phyloP scores from a whole-genome alignment of 2,113 vertebrate genomes.

The Pristiophorus japonicus region DNA sequence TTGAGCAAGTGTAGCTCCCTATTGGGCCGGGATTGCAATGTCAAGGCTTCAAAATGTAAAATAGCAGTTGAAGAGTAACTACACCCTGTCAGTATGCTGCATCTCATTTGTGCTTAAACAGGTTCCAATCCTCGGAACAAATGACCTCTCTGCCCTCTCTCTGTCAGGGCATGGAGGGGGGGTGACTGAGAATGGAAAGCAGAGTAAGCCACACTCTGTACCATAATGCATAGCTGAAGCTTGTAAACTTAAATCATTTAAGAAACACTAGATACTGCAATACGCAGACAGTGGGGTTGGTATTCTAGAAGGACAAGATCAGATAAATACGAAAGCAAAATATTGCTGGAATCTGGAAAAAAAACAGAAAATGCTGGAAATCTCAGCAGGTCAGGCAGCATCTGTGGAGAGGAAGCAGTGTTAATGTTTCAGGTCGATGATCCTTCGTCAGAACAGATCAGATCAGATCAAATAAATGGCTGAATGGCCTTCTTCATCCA shows the following conservation, averaged over 20 bases:
- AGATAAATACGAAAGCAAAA: too few relatives aligned
- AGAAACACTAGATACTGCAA: neutral
- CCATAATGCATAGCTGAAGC: neutral
- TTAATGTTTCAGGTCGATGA: too few relatives aligned
- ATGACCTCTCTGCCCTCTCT: neutral
- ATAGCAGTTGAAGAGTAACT: neutral
- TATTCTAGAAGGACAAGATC: neutral
- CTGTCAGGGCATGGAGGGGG: neutral
- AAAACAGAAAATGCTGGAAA: too few relatives aligned
- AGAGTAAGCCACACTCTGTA: neutral
- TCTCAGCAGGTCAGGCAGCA: too few relatives aligned
- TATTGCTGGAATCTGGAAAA: too few relatives aligned
- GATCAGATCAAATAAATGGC: too few relatives aligned
- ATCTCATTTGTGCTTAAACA: neutral
- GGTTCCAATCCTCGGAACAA: neutral
- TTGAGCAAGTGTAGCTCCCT: neutral
- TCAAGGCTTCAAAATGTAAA: neutral
- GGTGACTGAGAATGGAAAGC: neutral
- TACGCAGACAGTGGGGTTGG: neutral
- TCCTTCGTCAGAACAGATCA: too few relatives aligned
- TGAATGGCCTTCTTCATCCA: neutral
- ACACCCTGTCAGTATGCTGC: neutral
- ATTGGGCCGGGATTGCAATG: neutral
- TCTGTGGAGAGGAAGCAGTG: too few relatives aligned
- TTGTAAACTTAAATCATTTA: neutral